A percentile compares a stretch with the other conserved stretches of the same genome.
These are phyloP conservation scores for Drosophila testacea DNA, from an alignment of 2,888 invertebrate species.

Conservation along the genomic window DNA sequence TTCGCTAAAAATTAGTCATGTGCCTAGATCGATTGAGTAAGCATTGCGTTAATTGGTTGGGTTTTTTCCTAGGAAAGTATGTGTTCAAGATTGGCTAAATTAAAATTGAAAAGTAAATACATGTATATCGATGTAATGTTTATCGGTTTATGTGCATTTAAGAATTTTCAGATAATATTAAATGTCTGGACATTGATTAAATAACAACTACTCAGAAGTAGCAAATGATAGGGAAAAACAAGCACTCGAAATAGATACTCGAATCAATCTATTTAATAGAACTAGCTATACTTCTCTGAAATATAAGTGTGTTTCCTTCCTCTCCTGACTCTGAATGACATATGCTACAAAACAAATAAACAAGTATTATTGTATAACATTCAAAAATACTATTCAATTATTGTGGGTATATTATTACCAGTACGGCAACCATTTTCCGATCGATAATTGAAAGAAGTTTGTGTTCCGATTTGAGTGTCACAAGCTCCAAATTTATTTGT, in stretches of 20 bases:
- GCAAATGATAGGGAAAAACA: not conserved
- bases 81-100: constrained; percentile 2
- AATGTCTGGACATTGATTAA: not conserved
- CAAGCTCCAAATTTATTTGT: constrained; percentile 56
- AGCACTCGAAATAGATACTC: constrained; percentile 6
- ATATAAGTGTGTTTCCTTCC: not conserved
- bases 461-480: constrained; percentile 21
- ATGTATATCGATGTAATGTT: not conserved
- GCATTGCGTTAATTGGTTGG: constrained; percentile 12
- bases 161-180: not conserved
- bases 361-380: constrained; percentile 31
- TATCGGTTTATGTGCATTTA: not conserved
- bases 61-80: constrained; percentile 19
- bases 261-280: not conserved
- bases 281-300: constrained; percentile 1
- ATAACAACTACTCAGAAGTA: not conserved
- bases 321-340: constrained; percentile 10
- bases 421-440: not conserved
- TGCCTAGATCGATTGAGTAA: constrained; percentile 61
- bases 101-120: not conserved
- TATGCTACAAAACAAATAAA: constrained; percentile 26
- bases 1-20: constrained; percentile 55
- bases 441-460: constrained; percentile 46
- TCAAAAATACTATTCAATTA: constrained; percentile 17
- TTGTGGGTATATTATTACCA: constrained; percentile 22